Evolutionary conservation across 2,113 vertebrate species (phyloP).

Genomic region (Carlito syrichta): DNA sequence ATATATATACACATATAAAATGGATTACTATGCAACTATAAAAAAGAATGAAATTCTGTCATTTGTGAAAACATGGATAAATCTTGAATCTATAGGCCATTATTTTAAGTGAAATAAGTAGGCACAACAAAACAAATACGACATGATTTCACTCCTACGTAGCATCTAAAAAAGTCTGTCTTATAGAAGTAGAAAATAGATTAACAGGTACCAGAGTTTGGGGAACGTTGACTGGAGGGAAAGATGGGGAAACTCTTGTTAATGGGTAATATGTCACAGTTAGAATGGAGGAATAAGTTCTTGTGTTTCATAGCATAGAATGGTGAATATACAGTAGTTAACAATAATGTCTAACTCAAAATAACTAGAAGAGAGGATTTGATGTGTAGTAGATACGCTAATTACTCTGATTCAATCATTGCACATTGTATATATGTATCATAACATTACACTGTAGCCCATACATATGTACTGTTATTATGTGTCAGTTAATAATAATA

Average conservation of each 20-base stretch:
- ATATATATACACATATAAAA: background rate
- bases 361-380: background rate
- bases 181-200: background rate
- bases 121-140: background rate
- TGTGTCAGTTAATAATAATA: background rate
- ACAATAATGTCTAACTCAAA: background rate
- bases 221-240: background rate
- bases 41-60: background rate
- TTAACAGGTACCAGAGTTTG: background rate
- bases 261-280: background rate
- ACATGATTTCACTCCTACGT: background rate
- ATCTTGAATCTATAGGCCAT: background rate
- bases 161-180: background rate
- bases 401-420: background rate
- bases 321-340: background rate
- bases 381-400: background rate
- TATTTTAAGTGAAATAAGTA: background rate
- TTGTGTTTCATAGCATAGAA: background rate
- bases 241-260: background rate
- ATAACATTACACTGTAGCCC: background rate
- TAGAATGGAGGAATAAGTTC: background rate
- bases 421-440: background rate
- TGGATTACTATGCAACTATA: background rate
- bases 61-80: background rate
- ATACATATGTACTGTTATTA: background rate